A percentile compares a stretch with the other conserved stretches of the same genome.
phyloP scores from a whole-genome alignment of 2,113 vertebrate species.

The Orthochromis indermauri region DNA sequence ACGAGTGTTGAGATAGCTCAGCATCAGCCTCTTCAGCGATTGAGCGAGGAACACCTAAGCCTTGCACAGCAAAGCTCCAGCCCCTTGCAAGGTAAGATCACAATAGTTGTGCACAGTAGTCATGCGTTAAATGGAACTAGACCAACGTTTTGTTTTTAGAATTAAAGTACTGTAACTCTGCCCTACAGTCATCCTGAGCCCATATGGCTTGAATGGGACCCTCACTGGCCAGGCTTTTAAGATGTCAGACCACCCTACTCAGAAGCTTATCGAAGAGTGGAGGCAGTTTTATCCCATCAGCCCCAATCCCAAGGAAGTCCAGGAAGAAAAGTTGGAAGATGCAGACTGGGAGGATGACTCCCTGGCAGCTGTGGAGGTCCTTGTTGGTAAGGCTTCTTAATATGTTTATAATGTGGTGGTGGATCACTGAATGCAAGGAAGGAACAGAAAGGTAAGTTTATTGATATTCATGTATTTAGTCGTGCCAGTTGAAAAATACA shows the following conservation, averaged over 20 bases:
- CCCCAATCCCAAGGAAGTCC: constrained; percentile 83
- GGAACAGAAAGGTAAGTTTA: neutral
- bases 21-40: constrained; percentile 93
- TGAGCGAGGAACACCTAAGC: constrained; percentile 92
- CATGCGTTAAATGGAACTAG: neutral
- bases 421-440: neutral
- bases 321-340: constrained; percentile 90
- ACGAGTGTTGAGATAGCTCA: constrained; percentile 99
- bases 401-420: neutral
- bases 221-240: constrained; percentile 98
- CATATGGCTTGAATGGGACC: constrained; percentile 93
- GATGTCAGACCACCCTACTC: constrained; percentile 94
- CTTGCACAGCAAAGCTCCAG: constrained; percentile 90
- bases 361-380: constrained; percentile 94
- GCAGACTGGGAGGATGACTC: constrained; percentile 98
- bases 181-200: constrained; percentile 89
- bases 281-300: constrained; percentile 97
- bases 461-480: neutral
- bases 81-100: constrained; percentile 85
- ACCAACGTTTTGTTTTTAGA: neutral
- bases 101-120: neutral
- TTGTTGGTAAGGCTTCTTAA: constrained; percentile 81
- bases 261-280: constrained; percentile 98
- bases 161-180: neutral
- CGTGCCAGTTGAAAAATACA: neutral